These are phyloP conservation scores for Pinna nobilis DNA, from an alignment of 1,140 invertebrate species.

Conservation along the genomic window DNA sequence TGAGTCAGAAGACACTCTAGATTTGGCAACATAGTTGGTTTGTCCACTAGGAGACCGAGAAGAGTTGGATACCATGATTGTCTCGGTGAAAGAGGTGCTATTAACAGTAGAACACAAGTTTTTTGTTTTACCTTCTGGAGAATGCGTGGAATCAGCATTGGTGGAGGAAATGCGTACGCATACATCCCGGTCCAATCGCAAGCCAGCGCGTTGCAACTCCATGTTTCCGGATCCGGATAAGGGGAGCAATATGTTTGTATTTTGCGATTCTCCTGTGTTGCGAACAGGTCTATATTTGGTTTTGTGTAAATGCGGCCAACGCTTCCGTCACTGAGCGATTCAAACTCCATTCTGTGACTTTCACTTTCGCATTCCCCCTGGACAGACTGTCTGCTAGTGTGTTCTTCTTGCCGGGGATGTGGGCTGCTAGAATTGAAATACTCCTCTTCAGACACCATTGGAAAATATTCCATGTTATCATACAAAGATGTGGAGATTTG, in stretches of 20 bases:
- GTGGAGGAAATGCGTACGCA: conserved; percentile 18
- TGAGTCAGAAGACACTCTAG: conserved; percentile 5
- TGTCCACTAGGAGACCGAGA: conserved; percentile 5
- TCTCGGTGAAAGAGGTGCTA: conserved; percentile 5
- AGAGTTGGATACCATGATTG: conserved; percentile 16
- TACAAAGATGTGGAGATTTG: conserved; percentile 14
- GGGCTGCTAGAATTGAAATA: conserved; percentile 2
- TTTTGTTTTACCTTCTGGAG: conserved; percentile 9
- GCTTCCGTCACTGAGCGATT: not conserved
- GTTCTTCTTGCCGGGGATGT: conserved; percentile 20
- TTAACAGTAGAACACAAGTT: conserved; percentile 7
- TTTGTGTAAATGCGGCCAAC: not conserved
- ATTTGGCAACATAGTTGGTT: not conserved
- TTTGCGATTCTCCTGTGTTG: not conserved
- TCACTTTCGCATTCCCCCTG: not conserved
- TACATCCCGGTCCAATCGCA: conserved; percentile 10
- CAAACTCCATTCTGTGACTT: conserved; percentile 22
- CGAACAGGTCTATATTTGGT: conserved; percentile 14
- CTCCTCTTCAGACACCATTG: not conserved
- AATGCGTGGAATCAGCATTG: not conserved
- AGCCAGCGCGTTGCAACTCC: not conserved
- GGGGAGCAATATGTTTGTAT: conserved; percentile 9
- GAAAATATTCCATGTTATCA: conserved; percentile 15
- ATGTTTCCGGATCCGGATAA: conserved; percentile 2
- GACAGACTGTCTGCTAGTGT: not conserved